A percentile compares a stretch with the other conserved stretches of the same genome.
These are phyloP conservation scores for Rhodeus uyekii DNA, from an alignment of 2,797 vertebrate species.

Conservation along the genomic window DNA sequence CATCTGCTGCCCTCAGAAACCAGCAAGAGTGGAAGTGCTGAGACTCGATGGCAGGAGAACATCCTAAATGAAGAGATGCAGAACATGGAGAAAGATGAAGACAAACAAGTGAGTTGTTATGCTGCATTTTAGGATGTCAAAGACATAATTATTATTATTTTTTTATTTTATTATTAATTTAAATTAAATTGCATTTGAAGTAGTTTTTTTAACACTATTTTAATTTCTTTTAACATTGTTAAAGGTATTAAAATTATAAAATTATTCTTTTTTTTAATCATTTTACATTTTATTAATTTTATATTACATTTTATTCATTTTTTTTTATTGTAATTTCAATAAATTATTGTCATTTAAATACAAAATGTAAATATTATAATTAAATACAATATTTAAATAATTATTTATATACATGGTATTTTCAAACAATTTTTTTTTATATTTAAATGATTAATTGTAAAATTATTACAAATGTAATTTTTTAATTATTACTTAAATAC, in stretches of 20 bases:
- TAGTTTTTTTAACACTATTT: neutral
- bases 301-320: too few relatives aligned
- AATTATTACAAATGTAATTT: neutral
- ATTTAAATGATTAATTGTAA: neutral
- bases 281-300: too few relatives aligned
- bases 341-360: too few relatives aligned
- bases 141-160: neutral
- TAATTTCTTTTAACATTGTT: too few relatives aligned
- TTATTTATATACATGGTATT: too few relatives aligned
- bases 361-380: too few relatives aligned
- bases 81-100: slow-evolving; percentile 42
- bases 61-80: slow-evolving; percentile 26
- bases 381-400: too few relatives aligned
- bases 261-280: too few relatives aligned
- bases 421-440: too few relatives aligned
- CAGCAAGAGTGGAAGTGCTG: neutral
- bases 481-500: neutral
- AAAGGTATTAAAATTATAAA: neutral
- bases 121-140: neutral
- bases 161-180: neutral
- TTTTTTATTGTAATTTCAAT: too few relatives aligned
- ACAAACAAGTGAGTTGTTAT: slow-evolving; percentile 3
- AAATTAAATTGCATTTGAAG: neutral
- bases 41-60: neutral
- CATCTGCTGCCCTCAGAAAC: neutral